Conservation (phyloP, 2,113 vertebrate genomes). For the Muscicapa adusta region DNA sequence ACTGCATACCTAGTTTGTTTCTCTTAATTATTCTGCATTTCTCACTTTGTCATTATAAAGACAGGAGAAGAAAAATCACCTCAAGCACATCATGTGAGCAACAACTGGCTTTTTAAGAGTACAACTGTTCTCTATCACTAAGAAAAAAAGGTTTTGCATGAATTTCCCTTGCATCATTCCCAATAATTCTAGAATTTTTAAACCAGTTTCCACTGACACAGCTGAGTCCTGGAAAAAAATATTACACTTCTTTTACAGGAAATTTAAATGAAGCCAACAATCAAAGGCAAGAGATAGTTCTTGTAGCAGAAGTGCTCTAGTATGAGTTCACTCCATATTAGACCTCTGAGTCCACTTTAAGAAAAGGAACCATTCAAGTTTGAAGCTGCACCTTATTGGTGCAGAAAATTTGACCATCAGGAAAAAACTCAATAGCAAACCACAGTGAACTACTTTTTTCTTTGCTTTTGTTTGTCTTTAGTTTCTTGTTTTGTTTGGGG, state of each 20-base stretch:
- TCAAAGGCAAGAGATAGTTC: not conserved
- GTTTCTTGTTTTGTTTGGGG: not conserved
- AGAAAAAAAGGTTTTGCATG: not conserved
- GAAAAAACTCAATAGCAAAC: not conserved
- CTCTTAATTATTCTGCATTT: not conserved
- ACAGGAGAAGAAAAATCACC: not conserved
- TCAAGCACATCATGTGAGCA: not conserved
- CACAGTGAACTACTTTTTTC: not conserved
- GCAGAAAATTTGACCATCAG: not conserved
- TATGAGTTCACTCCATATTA: not conserved
- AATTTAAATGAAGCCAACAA: not conserved
- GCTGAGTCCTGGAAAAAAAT: not conserved
- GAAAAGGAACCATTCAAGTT: not conserved
- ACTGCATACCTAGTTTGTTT: not conserved
- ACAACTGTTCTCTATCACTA: not conserved
- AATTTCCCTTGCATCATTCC: not conserved
- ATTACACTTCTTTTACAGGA: not conserved
- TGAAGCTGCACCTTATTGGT: rapidly evolving
- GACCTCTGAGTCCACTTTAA: not conserved
- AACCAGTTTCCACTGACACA: not conserved
- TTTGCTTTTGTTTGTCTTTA: rapidly evolving
- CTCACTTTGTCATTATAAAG: not conserved
- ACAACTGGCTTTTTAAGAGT: not conserved
- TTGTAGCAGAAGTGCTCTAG: not conserved
- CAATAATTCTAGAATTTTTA: not conserved